Evolutionary conservation across 2,888 invertebrate genomes (phyloP).

Genomic region (Watsonalla binaria): DNA sequence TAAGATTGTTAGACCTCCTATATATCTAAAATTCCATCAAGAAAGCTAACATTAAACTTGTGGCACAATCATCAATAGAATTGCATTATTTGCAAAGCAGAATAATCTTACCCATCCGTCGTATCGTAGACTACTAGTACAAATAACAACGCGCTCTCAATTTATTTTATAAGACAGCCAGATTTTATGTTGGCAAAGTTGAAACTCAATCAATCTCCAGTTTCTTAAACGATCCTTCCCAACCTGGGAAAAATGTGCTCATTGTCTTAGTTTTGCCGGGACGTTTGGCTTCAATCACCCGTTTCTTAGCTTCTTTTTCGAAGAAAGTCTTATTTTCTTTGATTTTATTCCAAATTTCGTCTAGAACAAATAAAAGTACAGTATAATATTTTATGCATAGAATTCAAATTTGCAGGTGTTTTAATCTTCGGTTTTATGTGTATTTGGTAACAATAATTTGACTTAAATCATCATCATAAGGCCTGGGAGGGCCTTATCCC

Average conservation of each 20-base stretch:
- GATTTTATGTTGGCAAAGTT: not conserved
- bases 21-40: constrained; percentile 1
- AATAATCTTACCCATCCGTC: no score
- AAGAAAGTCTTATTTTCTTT: constrained; percentile 39
- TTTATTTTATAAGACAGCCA: not conserved
- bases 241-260: constrained; percentile 39
- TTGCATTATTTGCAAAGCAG: not conserved
- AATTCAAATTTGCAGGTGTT: not conserved
- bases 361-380: constrained; percentile 27
- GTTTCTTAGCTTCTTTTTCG: constrained; percentile 40
- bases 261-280: constrained; percentile 36
- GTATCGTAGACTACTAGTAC: no score
- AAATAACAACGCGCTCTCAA: not conserved
- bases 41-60: constrained; percentile 16
- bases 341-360: constrained; percentile 39
- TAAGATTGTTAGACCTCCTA: no score
- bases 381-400: not conserved
- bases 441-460: no score
- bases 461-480: no score
- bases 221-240: constrained; percentile 45
- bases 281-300: constrained; percentile 46
- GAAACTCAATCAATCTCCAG: constrained; percentile 41
- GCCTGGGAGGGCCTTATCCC: no score
- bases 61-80: constrained; percentile 6
- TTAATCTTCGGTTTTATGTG: no score